phyloP scores from a whole-genome alignment of 1,140 invertebrate species.

The Oedothorax gibbosus region DNA sequence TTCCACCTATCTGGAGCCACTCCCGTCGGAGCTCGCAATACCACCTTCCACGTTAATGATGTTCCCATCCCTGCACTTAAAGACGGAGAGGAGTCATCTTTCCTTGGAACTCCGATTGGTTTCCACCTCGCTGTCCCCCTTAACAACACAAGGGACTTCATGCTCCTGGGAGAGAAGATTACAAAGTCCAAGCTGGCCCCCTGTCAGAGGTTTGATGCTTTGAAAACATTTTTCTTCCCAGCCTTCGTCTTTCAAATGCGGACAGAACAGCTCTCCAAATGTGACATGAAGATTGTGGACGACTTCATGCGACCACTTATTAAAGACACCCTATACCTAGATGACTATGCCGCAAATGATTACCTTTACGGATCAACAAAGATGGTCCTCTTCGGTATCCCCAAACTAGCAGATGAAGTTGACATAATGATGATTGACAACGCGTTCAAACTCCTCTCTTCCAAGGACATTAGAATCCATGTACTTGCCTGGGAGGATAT shows the following conservation, averaged over 20 bases:
- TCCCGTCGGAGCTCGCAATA: background rate
- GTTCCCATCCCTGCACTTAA: rapidly evolving
- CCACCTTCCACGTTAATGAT: background rate
- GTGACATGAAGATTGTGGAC: background rate
- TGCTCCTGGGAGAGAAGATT: rapidly evolving
- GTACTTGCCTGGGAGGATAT: no score
- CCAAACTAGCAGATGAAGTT: background rate
- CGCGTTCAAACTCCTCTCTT: constrained; percentile 2
- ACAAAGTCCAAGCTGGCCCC: background rate
- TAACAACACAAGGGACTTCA: background rate
- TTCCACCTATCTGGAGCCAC: background rate
- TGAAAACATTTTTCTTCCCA: constrained; percentile 9
- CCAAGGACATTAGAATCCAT: background rate
- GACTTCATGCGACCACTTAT: background rate
- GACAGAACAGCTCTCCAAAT: background rate
- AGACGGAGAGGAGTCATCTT: background rate
- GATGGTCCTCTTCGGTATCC: background rate
- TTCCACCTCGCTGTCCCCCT: background rate
- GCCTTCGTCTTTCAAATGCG: background rate
- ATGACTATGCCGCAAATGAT: background rate
- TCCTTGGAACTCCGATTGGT: background rate
- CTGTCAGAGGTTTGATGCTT: background rate
- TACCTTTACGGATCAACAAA: background rate
- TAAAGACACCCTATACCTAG: background rate
- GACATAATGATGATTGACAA: background rate